phyloP scores from a whole-genome alignment of 2,888 invertebrate genomes.

The Coelopa pilipes region DNA sequence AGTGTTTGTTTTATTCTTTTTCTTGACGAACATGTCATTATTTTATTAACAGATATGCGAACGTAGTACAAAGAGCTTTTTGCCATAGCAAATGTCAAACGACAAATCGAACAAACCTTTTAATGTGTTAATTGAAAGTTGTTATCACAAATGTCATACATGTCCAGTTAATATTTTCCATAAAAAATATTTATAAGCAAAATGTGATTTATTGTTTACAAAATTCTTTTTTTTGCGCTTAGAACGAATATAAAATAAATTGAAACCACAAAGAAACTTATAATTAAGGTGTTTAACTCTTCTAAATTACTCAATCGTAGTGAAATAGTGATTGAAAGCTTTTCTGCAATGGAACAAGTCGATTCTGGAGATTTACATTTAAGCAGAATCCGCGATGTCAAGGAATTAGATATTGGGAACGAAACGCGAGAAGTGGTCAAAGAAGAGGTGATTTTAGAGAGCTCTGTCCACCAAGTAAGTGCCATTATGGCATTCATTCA shows the following conservation, averaged over 20 bases:
- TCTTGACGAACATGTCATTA: too few species aligned
- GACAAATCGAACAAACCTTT: slow-evolving; percentile 47
- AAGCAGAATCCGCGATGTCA: slow-evolving; percentile 62
- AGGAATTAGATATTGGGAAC: slow-evolving; percentile 52
- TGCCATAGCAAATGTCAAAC: slow-evolving; percentile 31
- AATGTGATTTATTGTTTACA: slow-evolving; percentile 52
- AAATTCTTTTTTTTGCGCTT: slow-evolving; percentile 39
- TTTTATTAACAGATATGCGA: too few species aligned
- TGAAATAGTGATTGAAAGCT: slow-evolving; percentile 40
- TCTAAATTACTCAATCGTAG: slow-evolving; percentile 31
- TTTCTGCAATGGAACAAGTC: slow-evolving; percentile 59
- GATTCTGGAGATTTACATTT: slow-evolving; percentile 61
- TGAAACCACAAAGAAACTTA: slow-evolving; percentile 27
- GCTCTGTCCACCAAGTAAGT: slow-evolving; percentile 53
- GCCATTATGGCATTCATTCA: background rate
- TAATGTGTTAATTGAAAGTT: slow-evolving; percentile 49
- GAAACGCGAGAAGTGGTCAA: slow-evolving; percentile 62
- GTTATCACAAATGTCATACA: slow-evolving; percentile 52
- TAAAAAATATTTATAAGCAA: slow-evolving; percentile 50
- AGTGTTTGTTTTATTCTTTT: too few species aligned
- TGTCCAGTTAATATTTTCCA: slow-evolving; percentile 50
- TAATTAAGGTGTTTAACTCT: slow-evolving; percentile 30
- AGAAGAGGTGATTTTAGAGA: slow-evolving; percentile 63
- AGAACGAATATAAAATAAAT: slow-evolving; percentile 8
- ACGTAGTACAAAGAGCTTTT: slow-evolving; percentile 28